Percentiles rank a stretch among this genome's conserved stretches.
Conservation (phyloP, 1,140 invertebrate genomes). For the Drosophila repleta region DNA sequence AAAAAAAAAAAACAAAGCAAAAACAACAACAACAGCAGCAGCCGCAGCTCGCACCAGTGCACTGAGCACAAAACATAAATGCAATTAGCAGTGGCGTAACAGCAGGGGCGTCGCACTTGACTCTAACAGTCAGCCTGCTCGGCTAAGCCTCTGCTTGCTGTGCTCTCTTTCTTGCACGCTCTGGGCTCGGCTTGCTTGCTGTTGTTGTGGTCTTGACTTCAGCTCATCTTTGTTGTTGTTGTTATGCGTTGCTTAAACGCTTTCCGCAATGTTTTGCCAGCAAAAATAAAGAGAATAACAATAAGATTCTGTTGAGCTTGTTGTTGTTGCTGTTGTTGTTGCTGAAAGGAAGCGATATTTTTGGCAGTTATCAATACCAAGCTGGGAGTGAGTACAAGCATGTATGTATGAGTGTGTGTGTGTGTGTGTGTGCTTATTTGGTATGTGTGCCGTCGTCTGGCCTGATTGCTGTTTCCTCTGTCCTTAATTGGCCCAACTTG, state of each 20-base stretch:
- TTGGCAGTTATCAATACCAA: slow-evolving; percentile 44
- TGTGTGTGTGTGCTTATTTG: slow-evolving; percentile 34
- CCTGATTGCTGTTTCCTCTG: slow-evolving; percentile 41
- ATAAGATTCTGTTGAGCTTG: slow-evolving; percentile 54
- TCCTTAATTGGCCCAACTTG: slow-evolving; percentile 52
- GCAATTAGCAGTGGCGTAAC: slow-evolving; percentile 33
- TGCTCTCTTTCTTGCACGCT: slow-evolving; percentile 8
- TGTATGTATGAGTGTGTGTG: neutral
- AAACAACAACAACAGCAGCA: too few relatives aligned
- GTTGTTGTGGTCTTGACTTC: neutral
- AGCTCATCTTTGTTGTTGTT: slow-evolving; percentile 13
- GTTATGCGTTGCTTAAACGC: slow-evolving; percentile 53
- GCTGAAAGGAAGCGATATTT: slow-evolving; percentile 58
- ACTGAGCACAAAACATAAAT: slow-evolving; percentile 33
- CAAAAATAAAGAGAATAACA: slow-evolving; percentile 32
- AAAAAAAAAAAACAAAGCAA: neutral
- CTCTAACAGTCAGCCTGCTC: neutral
- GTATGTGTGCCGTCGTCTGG: slow-evolving; percentile 39
- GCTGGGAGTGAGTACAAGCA: neutral
- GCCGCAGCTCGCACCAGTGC: slow-evolving; percentile 7
- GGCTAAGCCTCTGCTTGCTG: neutral
- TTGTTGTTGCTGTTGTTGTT: slow-evolving; percentile 21
- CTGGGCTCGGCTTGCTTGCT: neutral
- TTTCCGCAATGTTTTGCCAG: slow-evolving; percentile 52
- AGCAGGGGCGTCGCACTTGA: neutral